Base-by-base conservation (phyloP, 2,113 vertebrate genomes). In the Etheostoma spectabile region DNA sequence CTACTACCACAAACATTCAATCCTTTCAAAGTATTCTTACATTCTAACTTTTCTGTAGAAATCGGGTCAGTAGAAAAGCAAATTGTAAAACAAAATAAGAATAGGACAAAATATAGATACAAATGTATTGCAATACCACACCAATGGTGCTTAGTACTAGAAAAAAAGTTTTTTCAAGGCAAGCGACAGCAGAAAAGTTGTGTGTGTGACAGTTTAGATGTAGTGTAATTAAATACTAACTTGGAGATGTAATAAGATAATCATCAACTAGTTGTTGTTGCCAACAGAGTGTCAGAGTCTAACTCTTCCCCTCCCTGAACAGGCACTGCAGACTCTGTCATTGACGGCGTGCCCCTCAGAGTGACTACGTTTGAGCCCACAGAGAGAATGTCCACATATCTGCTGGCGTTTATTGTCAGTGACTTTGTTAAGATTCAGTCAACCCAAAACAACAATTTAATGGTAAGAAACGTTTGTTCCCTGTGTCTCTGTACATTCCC, bases 351-450 rank as follows among this genome's bases (percentile, higher is more conserved):
- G 8, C 0, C 0, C 0, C 94, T 97, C 91, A 91, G 0, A 0
- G 0, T 89, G 79, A 98, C 96, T 0, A 51, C 56, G 6, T 99
- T 98, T 22, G 0, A 93, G 0, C 86, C 93, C 53, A 98, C 98
- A 0, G 83, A 89, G 55, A 95, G 3, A 70, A 99, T 99, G 98
- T 99, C 98, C 63, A 97, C 97, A 0, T 99, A 99, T 86, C 91
- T 99, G 60, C 86, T 99, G 92, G 98, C 97, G 10, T 98, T 97
- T 61, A 96, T 99, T 0, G 95, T 99, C 91, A 95, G 96, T 46
- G 90, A 97, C 86, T 99, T 98, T 51, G 0, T 0, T 0, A 0
- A 0, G 0, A 42, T 92, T 79, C 0, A 67, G 0, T 0, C 0
- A 0, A 0, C n/a, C 16, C 74, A 79, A 35, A 80, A 0, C 0